A percentile compares a stretch with the other conserved stretches of the same genome.
phyloP scores from a whole-genome alignment of 2,797 vertebrate species.

The Phaenicophaeus curvirostris region DNA sequence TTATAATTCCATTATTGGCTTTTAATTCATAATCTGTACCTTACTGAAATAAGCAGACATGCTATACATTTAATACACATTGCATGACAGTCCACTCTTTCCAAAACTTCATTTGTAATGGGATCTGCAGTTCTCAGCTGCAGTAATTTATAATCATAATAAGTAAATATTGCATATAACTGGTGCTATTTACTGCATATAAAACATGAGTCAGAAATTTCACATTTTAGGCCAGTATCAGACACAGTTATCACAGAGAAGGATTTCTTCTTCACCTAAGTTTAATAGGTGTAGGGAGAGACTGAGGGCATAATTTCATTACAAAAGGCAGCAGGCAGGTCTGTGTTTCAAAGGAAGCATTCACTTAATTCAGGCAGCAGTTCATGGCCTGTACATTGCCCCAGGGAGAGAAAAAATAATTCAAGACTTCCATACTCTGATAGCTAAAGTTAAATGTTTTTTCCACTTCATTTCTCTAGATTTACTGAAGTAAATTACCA shows the following conservation, averaged over 20 bases:
- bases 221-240: background rate
- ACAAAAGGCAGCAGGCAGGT: background rate
- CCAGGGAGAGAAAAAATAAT: background rate
- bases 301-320: background rate
- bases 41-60: constrained; percentile 9
- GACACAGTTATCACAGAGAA: background rate
- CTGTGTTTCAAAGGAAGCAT: background rate
- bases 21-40: constrained; percentile 46
- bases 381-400: background rate
- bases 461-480: background rate
- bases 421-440: background rate
- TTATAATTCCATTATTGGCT: constrained; percentile 33
- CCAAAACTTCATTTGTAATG: constrained; percentile 43
- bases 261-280: background rate
- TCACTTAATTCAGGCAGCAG: background rate
- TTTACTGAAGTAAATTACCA: background rate
- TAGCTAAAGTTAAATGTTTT: background rate
- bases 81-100: background rate
- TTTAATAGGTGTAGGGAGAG: background rate
- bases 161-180: background rate
- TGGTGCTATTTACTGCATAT: background rate
- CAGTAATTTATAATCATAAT: constrained; percentile 9
- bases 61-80: constrained; percentile 56
- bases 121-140: background rate
- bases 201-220: background rate